Conservation (phyloP, 2,888 invertebrate species). For the Drosophila kanekoi region DNA sequence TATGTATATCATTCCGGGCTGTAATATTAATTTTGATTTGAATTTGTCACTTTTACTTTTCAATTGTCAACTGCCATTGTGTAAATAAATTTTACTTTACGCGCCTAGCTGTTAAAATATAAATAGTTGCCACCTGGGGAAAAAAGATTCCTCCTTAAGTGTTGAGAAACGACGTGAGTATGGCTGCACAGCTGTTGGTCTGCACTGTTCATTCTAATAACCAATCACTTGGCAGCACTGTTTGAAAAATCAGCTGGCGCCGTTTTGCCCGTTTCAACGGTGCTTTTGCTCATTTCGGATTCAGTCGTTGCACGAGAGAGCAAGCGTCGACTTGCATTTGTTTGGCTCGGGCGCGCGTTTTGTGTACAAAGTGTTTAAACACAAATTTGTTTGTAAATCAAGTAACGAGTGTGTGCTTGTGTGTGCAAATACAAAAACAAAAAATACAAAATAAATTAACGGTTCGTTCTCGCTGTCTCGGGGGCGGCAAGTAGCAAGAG, state of each 20-base stretch:
- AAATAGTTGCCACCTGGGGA: conserved; percentile 28
- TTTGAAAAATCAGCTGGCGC: conserved; percentile 35
- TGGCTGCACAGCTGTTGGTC: neutral
- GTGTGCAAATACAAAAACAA: conserved; percentile 61
- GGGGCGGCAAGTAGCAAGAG: conserved; percentile 53
- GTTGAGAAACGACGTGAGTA: conserved; percentile 5
- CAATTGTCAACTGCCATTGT: too few relatives aligned
- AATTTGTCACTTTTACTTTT: neutral
- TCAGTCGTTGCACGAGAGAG: conserved; percentile 60
- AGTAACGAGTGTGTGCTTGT: conserved; percentile 32
- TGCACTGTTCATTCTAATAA: neutral
- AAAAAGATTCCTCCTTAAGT: neutral
- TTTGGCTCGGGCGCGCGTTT: conserved; percentile 26
- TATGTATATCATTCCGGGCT: neutral
- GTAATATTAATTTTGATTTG: neutral
- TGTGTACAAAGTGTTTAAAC: conserved; percentile 48
- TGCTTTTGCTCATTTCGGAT: conserved; percentile 55
- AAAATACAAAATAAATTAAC: conserved; percentile 50
- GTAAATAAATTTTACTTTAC: neutral
- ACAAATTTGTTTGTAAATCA: conserved; percentile 46
- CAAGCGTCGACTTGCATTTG: conserved; percentile 36
- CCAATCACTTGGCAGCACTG: conserved; percentile 43
- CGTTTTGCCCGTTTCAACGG: conserved; percentile 36
- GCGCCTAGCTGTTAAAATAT: neutral
- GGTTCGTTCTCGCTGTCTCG: conserved; percentile 37